These are phyloP conservation scores for Nannobrachium achirus DNA, from an alignment of 2,113 vertebrate species.

Conservation along the genomic window DNA sequence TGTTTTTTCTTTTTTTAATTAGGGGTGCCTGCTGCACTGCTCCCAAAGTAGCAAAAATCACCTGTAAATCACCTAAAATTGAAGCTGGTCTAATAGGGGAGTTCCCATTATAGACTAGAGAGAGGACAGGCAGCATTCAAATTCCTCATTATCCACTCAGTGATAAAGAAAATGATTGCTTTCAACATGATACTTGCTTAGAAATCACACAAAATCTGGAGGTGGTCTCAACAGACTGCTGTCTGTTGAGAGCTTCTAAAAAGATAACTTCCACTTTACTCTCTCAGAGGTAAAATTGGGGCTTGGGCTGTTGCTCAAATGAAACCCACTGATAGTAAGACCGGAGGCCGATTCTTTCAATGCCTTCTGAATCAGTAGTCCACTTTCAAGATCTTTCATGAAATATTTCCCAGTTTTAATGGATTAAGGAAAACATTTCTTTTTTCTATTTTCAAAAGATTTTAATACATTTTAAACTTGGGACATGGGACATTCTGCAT, in stretches of 20 bases:
- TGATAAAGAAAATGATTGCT: conserved; percentile 21
- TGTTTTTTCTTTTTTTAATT: no score
- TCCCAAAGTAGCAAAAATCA: no score
- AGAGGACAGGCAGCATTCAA: conserved; percentile 24
- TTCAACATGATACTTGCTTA: not conserved
- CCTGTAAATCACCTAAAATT: no score
- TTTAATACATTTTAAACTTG: no score
- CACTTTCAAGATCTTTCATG: no score
- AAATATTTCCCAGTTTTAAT: no score
- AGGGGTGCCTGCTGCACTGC: no score
- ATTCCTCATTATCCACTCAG: conserved; percentile 40
- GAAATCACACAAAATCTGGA: conserved; percentile 25
- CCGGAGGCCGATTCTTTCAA: no score
- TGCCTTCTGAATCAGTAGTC: no score
- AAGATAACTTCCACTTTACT: conserved; percentile 33
- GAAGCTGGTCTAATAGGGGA: conserved; percentile 29
- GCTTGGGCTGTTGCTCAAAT: conserved; percentile 15
- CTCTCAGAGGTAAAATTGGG: not conserved
- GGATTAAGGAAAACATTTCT: no score
- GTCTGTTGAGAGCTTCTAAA: conserved; percentile 40
- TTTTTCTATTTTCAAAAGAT: no score
- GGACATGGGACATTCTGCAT: conserved; percentile 3
- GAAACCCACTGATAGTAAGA: no score
- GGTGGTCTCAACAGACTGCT: conserved; percentile 36
- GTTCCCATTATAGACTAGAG: not conserved